Conservation (phyloP, 2,113 vertebrate species). For the Jaculus jaculus region DNA sequence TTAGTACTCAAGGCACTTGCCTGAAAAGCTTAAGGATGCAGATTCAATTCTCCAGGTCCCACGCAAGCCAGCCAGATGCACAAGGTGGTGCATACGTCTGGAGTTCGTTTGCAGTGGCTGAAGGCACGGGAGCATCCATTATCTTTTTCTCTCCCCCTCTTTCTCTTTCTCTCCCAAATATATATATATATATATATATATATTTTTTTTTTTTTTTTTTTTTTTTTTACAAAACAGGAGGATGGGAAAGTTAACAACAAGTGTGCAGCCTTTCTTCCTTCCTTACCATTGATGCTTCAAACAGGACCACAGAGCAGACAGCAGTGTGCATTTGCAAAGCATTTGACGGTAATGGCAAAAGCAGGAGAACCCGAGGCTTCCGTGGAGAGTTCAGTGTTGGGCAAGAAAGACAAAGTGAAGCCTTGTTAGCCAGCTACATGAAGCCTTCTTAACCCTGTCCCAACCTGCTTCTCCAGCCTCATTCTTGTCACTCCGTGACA, state of each 20-base stretch:
- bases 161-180: too few relatives aligned
- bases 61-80: too few relatives aligned
- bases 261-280: not conserved
- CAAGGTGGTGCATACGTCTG: too few relatives aligned
- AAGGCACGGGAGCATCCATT: too few relatives aligned
- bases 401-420: not conserved
- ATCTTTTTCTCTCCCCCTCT: too few relatives aligned
- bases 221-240: too few relatives aligned
- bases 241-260: not conserved
- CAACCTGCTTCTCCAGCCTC: conserved; percentile 35
- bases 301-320: not conserved
- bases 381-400: not conserved
- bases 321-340: not conserved
- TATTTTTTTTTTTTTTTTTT: too few relatives aligned
- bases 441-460: not conserved
- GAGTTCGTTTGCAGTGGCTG: too few relatives aligned
- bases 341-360: not conserved
- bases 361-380: not conserved
- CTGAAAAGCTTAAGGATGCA: too few relatives aligned
- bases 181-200: too few relatives aligned
- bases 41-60: not conserved
- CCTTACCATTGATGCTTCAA: not conserved
- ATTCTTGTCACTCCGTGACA: conserved; percentile 39
- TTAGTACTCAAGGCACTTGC: too few relatives aligned
- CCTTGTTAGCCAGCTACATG: not conserved